Base-by-base conservation (phyloP, 2,797 vertebrate genomes). In the Artibeus jamaicensis region DNA sequence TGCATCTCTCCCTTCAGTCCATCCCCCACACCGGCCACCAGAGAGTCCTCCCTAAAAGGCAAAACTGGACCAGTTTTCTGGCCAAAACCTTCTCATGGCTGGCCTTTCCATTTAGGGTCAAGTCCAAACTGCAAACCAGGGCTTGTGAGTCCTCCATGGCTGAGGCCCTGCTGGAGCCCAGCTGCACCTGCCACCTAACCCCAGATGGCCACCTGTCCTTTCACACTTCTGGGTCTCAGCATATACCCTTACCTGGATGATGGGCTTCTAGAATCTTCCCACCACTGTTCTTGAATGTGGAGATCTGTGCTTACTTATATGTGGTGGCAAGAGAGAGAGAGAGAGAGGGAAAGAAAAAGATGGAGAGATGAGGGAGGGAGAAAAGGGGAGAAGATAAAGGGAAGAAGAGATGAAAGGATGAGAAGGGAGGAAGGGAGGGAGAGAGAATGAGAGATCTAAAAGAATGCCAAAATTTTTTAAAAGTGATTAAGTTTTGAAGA, bases 201-300 rank as follows among this genome's bases (percentile, higher is more conserved):
- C 12, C 3, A 6, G 39, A 2, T 1, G 14, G 18, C 16, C 3
- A 0, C 62, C 5, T 0, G 8, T 24, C 37, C 6, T n/a, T 42
- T 37, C 1, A 34, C 10, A 6, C 26, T 7, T 32, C 19, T 11
- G n/a, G 22, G 19, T 32, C 70, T 82, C 34, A 37, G 19, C 1
- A 5, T 5, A 0, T 3, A 2, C 22, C 68, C 21, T 34, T 3
- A 32, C 2, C 24, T 29, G 22, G 46, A 65, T 5, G 37, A 18
- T 11, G 10, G 9, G 9, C 5, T 37, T 39, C 34, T 55, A 32
- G 42, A 7, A 34, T 77, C 26, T 86, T n/a, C 19, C 81, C 3
- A 11, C 29, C 6, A 0, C 67, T n/a, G 24, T 44, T n/a, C 5
- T 84, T 42, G 21, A 26, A 6, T 18, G 21, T 15, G 24, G 3